Evolutionary conservation across 2,113 vertebrate species (phyloP), one percentile per base, ranked within the genome.

Genomic region (Haliaeetus leucogaster): DNA sequence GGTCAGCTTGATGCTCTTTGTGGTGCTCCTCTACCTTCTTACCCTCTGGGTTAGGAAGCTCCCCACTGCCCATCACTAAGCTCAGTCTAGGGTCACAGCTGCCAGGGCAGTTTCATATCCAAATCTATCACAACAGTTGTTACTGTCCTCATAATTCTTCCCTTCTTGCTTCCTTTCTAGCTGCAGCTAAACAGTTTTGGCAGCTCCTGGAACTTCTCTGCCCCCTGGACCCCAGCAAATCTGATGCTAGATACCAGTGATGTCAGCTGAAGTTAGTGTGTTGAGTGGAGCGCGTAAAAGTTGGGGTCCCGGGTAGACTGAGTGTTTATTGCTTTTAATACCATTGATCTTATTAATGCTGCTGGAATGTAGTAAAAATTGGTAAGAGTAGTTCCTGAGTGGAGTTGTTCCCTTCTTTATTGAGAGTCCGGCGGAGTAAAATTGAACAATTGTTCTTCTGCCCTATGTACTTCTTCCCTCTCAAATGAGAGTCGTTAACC

Each of bases 61-160:
- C 48, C 19, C 53, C 45, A 76, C 58, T 94, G 87, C 79, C 70
- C 55, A 93, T 56, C 62, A 45, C 78, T 74, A 86, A 88, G 53
- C 90, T 93, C 50, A 82, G 30, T 87, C 27, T 73, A 77, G 95
- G 90, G 85, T 96, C 93, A 96, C 74, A 93, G 93, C 90, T 95
- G 92, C 95, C 87, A 96, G 66, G 34, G 62, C 62, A 86, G 40
- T 91, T 97, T 91, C 87, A 58, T 70, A 86, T 94, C 45, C 74
- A 88, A 73, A 94, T 88, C 84, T 77, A 77, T 95, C 92, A 73
- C 58, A 92, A 50, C 71, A 62, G 30, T 90, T 95, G 71, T 88
- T 90, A 80, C 53, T 83, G 78, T 80, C 45, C 50, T 93, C 53
- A 53, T 68, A 87, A 85, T 80, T 80, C 74, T 90, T 93, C 71